Base-by-base conservation (phyloP, 2,888 invertebrate species). In the Rhagonycha fulva region DNA sequence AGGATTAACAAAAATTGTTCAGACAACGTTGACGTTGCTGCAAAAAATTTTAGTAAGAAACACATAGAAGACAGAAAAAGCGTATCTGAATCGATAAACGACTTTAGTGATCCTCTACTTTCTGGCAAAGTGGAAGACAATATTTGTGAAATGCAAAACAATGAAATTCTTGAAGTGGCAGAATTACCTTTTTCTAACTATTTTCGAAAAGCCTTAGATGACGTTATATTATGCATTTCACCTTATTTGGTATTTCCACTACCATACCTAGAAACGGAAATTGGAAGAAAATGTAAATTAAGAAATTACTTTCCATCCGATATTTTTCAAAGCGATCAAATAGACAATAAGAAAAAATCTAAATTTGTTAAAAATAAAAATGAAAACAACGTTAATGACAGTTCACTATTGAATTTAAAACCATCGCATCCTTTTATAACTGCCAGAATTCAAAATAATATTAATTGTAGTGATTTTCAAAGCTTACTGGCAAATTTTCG, bases 201-300 rank as follows among this genome's bases (percentile, higher is more conserved):
- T 77, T 95, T 95, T 84, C 90, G 95, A 84, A 92, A 95, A 88
- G 93, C 93, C 0, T 87, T 96, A 9, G 93, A 93, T 80, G 94
- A 93, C 72, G 92, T 93, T 0, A 89, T 94, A 68, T 87, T 97
- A 3, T 96, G 96, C 0, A 92, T 95, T 78, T 98, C 98, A 0
- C 98, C 98, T 0, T 95, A 94, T 86, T 89, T 98, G 11, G 92
- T 93, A 75, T 95, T 95, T 83, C 92, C 94, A 0, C 90, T 96
- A 73, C 98, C 99, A 0, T 97, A 94, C 88, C 87, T 98, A 79
- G 97, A 97, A 88, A 95, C 96, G 0, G 96, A 96, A 84, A 89
- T 89, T 11, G 97, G 97, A 0, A 91, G 93, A 63, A 92, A 92
- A 81, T 96, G 96, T 83, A 89, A 90, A 32, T 87, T 96, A 70